Evolutionary conservation across 2,888 invertebrate species (phyloP).

Genomic region (Aspidiotus destructor): DNA sequence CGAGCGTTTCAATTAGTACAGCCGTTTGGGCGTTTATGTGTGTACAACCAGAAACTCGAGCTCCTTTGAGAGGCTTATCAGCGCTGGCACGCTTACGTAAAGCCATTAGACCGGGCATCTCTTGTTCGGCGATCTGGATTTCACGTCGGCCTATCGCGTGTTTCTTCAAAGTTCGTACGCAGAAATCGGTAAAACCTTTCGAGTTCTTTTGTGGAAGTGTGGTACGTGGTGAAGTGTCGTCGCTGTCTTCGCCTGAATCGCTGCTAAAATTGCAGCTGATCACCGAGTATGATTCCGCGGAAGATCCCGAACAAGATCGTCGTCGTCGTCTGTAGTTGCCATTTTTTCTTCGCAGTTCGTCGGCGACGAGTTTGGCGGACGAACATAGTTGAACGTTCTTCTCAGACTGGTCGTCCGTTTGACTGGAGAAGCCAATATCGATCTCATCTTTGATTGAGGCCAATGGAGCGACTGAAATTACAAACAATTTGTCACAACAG

Average conservation of each 20-base stretch:
- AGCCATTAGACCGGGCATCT: constrained; percentile 98
- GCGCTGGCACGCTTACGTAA: constrained; percentile 81
- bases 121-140: constrained; percentile 97
- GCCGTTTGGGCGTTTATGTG: constrained; percentile 98
- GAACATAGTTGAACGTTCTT: neutral
- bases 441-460: too few relatives aligned
- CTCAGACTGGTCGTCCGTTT: too few relatives aligned
- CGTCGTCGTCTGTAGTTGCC: constrained; percentile 48
- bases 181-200: constrained; percentile 68
- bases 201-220: constrained; percentile 74
- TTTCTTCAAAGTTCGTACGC: constrained; percentile 86
- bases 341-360: neutral
- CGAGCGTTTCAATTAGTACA: constrained; percentile 81
- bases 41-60: constrained; percentile 92
- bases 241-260: constrained; percentile 64
- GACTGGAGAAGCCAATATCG: too few relatives aligned
- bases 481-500: too few relatives aligned
- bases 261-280: constrained; percentile 70
- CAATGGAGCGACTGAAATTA: too few relatives aligned
- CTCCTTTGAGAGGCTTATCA: constrained; percentile 89
- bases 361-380: neutral
- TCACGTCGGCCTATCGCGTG: constrained; percentile 88
- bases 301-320: constrained; percentile 84
- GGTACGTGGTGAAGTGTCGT: constrained; percentile 85
- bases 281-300: constrained; percentile 86